Percentiles rank a stretch among this genome's conserved stretches.
These are phyloP conservation scores for Callorhinus ursinus DNA, from an alignment of 2,113 vertebrate genomes.

Conservation along the genomic window DNA sequence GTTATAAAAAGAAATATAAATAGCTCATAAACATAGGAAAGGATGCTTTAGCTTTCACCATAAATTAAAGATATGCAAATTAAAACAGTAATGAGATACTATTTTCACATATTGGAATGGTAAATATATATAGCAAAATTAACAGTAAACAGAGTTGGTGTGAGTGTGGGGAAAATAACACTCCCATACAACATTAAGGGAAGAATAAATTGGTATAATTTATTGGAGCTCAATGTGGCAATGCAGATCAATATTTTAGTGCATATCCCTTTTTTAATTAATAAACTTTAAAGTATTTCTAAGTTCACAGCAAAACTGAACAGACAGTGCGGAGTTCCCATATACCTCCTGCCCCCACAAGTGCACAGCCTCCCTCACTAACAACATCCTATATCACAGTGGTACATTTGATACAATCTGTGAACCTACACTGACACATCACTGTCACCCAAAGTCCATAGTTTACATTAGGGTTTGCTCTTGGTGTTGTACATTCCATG, in stretches of 20 bases:
- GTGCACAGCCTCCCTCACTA: not conserved
- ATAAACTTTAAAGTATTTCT: not conserved
- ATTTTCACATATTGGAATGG: slow-evolving; percentile 11
- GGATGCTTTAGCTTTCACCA: not conserved
- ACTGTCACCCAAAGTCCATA: not conserved
- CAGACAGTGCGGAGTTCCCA: not conserved
- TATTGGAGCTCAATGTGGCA: not conserved
- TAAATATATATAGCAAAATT: slow-evolving; percentile 24
- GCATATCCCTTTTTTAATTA: not conserved
- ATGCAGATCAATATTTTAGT: not conserved
- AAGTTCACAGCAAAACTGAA: not conserved
- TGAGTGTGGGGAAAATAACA: not conserved
- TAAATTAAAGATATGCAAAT: slow-evolving; percentile 5
- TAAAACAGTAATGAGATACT: not conserved
- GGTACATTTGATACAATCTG: too few species aligned
- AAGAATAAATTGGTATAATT: not conserved
- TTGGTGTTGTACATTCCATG: not conserved
- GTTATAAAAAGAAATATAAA: not conserved
- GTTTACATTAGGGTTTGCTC: not conserved
- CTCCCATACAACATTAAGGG: not conserved
- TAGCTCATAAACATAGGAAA: slow-evolving; percentile 17
- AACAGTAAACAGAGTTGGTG: not conserved
- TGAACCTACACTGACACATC: not conserved
- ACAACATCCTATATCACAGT: not conserved
- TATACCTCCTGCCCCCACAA: not conserved